Percentiles rank a stretch among this genome's conserved stretches.
Conservation (phyloP, 64 coral and sea anemone species). For the Porites australiensis region DNA sequence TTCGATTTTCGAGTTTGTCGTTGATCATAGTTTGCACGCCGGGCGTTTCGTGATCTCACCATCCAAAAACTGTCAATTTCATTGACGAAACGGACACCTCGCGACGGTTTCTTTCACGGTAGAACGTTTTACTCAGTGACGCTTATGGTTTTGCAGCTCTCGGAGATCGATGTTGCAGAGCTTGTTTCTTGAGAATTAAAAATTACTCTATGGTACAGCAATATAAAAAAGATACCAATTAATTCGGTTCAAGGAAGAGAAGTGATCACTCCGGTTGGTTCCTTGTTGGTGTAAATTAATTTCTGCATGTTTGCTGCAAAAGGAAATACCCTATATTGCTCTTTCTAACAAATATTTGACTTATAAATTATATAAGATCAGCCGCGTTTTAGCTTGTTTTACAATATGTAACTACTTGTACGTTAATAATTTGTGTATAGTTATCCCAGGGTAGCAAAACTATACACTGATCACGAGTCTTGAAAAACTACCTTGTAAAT, state of each 20-base stretch:
- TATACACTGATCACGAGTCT: no score
- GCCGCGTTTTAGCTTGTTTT: no score
- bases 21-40: neutral
- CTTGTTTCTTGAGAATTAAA: neutral
- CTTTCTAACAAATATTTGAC: neutral
- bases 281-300: neutral
- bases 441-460: no score
- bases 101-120: neutral
- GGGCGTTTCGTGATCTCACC: neutral
- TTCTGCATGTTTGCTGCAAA: neutral
- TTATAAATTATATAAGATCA: neutral
- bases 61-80: constrained; percentile 23
- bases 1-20: constrained; percentile 6
- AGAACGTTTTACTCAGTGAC: neutral
- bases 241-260: neutral
- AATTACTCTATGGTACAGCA: neutral
- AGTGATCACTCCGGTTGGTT: neutral
- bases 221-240: neutral
- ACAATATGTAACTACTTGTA: no score
- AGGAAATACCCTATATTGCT: constrained; percentile 11
- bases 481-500: no score
- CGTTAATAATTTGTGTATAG: no score
- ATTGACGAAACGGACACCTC: neutral
- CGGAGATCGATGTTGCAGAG: no score
- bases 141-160: neutral